Percentiles rank a stretch among this genome's conserved stretches.
Evolutionary conservation across 2,113 vertebrate genomes (phyloP).

Genomic region (Indri indri): DNA sequence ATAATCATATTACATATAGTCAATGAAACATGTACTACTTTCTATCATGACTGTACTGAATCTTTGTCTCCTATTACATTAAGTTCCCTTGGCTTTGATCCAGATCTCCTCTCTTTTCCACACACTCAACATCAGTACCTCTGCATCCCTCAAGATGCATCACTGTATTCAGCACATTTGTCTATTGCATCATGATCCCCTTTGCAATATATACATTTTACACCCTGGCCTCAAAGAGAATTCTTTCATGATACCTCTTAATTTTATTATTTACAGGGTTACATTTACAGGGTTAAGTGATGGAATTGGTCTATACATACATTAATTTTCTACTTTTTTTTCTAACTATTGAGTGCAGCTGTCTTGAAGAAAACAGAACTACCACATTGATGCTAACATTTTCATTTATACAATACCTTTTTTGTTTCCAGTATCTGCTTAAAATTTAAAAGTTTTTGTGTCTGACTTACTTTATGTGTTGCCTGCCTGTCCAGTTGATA

Average conservation of each 20-base stretch:
- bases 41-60: neutral
- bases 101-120: neutral
- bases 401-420: neutral
- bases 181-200: neutral
- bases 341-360: neutral
- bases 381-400: neutral
- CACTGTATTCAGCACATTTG: neutral
- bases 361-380: neutral
- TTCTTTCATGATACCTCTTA: neutral
- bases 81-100: neutral
- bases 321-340: neutral
- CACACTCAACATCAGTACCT: neutral
- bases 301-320: neutral
- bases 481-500: neutral
- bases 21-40: neutral
- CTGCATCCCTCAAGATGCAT: neutral
- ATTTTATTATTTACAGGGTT: neutral
- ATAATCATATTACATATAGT: neutral
- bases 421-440: neutral
- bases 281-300: neutral
- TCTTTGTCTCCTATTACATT: too few relatives aligned
- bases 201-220: neutral
- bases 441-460: neutral
- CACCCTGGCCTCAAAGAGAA: neutral
- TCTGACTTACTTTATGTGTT: neutral